Base-by-base conservation (phyloP, 2,888 invertebrate species). In the Melikaiella ostensackeni region DNA sequence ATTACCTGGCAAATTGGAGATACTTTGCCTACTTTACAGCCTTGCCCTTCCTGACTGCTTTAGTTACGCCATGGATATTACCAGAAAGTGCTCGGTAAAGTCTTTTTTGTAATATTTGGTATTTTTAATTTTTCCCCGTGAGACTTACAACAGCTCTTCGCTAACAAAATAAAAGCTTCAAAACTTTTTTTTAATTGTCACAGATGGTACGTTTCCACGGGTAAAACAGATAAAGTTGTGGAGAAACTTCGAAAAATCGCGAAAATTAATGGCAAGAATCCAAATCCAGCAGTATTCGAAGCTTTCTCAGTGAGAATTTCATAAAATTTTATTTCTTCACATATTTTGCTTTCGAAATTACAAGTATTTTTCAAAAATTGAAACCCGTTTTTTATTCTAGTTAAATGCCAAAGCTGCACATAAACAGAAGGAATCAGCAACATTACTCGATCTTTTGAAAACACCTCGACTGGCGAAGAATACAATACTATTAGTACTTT, bases 151-250 rank as follows among this genome's bases (percentile, higher is more conserved):
- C 4, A 5, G 42, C 13, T 38, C 13, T 2, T 38, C 4, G 38
- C 13, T 38, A 38, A 38, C 13, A 13, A 38, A 38, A 38, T 13
- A 24, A 42, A 9, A 64, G 1, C 1, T 42, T 46, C 6, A 16
- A 16, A 70, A 59, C 21, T n/a, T 55, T 50, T 63, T 42, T n/a
- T n/a, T 38, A 35, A 24, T 16, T 21, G 42, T 21, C 33, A 27
- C 81, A 92, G 93, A 77, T 93, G 93, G 93, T 91, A 93, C 80
- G 88, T 93, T 46, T 91, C 93, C 19, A 92, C 92, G 82, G 92
- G 92, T 59, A 91, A 90, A 83, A 87, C 90, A 19, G 92, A 92
- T 55, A 89, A 92, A 80, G 93, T 93, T 1, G 86, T 92, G 1
- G 86, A 87, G 74, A 93, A 93, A 80, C 86, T 93, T 79, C 91